Conservation (phyloP, 2,888 invertebrate genomes). For the Diadegma fenestrale region DNA sequence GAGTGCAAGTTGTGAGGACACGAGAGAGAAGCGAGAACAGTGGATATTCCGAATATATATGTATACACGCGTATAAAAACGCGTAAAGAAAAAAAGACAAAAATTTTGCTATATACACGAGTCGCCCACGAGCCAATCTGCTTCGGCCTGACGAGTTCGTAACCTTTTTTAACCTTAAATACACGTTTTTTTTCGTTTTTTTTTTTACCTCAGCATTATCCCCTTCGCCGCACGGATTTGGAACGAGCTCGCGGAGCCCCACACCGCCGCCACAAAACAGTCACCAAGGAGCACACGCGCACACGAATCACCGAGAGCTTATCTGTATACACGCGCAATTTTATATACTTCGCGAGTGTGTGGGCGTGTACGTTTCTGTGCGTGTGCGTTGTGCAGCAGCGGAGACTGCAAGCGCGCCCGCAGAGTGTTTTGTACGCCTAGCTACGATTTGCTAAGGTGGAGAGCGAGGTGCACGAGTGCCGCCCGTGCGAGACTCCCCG, state of each 20-base stretch:
- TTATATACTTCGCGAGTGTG: slow-evolving; percentile 5
- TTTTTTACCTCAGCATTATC: slow-evolving; percentile 76
- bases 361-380: slow-evolving; percentile 7
- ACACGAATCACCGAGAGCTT: slow-evolving; percentile 16
- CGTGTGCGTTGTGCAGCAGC: slow-evolving; percentile 12
- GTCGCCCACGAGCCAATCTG: slow-evolving; percentile 13
- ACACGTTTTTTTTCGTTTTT: slow-evolving; percentile 15
- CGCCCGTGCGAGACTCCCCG: slow-evolving; percentile 28
- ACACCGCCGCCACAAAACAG: slow-evolving; percentile 59
- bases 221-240: slow-evolving; percentile 69
- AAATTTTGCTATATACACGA: slow-evolving; percentile 2
- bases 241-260: slow-evolving; percentile 69
- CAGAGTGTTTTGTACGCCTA: slow-evolving; percentile 29
- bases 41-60: background rate
- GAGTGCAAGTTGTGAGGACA: slow-evolving; percentile 11
- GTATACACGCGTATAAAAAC: background rate
- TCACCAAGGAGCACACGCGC: slow-evolving; percentile 30
- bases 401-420: slow-evolving; percentile 20
- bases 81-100: background rate
- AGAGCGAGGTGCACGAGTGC: background rate
- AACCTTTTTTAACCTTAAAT: slow-evolving; percentile 81
- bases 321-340: background rate
- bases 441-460: slow-evolving; percentile 5
- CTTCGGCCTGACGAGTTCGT: slow-evolving; percentile 79
- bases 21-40: slow-evolving; percentile 23